Percentiles rank a stretch among this genome's conserved stretches.
phyloP scores from a whole-genome alignment of 2,113 vertebrate species.

The Gracilinanus agilis region DNA sequence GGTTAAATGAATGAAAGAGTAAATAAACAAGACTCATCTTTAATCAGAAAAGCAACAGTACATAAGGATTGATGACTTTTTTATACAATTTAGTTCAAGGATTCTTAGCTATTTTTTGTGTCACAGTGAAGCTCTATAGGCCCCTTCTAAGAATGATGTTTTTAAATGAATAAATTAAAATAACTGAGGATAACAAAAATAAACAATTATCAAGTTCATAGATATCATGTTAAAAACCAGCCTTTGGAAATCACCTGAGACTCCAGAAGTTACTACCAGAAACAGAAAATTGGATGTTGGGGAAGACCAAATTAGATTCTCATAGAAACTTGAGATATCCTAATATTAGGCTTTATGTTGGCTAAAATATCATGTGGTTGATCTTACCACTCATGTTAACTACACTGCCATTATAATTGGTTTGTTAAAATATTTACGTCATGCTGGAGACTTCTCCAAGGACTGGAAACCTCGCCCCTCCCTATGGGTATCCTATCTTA shows the following conservation, averaged over 20 bases:
- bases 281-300: neutral
- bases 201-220: neutral
- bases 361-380: slow-evolving; percentile 27
- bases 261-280: neutral
- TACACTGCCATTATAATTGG: slow-evolving; percentile 44
- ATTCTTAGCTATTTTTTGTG: neutral
- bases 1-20: neutral
- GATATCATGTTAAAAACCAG: neutral
- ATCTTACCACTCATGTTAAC: neutral
- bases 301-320: slow-evolving; percentile 8
- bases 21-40: neutral
- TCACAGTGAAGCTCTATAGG: neutral
- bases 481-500: neutral
- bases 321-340: neutral
- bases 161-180: neutral
- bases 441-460: neutral
- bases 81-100: neutral
- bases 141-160: neutral
- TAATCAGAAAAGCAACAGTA: neutral
- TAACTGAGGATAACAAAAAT: neutral
- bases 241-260: neutral
- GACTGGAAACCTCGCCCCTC: slow-evolving; percentile 31
- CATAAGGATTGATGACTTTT: neutral
- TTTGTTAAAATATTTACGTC: slow-evolving; percentile 43
- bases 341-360: neutral